Evolutionary conservation across 2,113 vertebrate genomes (phyloP).

Genomic region (Crotalus tigris): DNA sequence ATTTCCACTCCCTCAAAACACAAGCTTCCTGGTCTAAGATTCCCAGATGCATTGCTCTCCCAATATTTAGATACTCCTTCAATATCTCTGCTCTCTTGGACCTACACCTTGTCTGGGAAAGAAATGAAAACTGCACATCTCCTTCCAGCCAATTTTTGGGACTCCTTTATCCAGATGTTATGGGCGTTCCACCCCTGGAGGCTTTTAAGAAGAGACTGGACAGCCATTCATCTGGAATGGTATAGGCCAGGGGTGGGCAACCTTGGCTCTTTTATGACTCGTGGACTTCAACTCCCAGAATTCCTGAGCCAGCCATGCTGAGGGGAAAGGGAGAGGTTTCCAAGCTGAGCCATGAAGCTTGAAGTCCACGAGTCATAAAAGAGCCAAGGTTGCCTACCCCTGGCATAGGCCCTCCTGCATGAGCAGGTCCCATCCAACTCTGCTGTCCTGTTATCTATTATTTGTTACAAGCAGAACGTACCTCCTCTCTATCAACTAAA

Average conservation of each 20-base stretch:
- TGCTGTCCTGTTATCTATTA: background rate
- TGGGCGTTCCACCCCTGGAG: too few species aligned
- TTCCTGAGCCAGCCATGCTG: too few species aligned
- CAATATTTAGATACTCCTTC: background rate
- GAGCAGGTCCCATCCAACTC: background rate
- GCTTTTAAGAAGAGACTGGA: too few species aligned
- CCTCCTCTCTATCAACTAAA: accelerated
- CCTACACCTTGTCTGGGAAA: background rate
- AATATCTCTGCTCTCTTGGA: background rate
- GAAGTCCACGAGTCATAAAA: too few species aligned
- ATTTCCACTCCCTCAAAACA: background rate
- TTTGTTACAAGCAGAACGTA: background rate
- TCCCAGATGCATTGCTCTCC: background rate
- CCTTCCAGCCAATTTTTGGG: background rate
- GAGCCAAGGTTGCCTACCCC: too few species aligned
- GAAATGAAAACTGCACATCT: background rate
- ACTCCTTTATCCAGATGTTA: background rate
- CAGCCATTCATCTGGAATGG: too few species aligned
- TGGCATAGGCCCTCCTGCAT: too few species aligned
- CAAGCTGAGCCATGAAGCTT: too few species aligned
- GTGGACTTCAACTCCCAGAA: too few species aligned
- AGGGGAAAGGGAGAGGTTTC: too few species aligned
- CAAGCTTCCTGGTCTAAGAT: background rate
- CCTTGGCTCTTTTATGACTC: too few species aligned
- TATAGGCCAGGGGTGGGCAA: too few species aligned